Evolutionary conservation across 2,113 vertebrate genomes (phyloP).

Genomic region (Colaptes auratus): DNA sequence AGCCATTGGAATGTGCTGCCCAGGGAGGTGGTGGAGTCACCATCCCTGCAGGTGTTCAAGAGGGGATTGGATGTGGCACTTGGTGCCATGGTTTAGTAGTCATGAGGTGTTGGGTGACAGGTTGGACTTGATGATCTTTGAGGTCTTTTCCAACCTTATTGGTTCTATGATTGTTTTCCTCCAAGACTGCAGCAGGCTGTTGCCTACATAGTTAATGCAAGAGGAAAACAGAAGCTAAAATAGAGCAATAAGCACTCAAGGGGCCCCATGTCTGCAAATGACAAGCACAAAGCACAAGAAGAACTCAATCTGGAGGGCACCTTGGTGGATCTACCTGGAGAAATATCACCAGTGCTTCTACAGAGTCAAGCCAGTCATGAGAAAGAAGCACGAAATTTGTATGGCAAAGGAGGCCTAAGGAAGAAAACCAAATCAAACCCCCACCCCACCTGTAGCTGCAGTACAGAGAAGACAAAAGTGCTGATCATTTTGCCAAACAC

Average conservation of each 20-base stretch:
- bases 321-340: neutral
- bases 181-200: neutral
- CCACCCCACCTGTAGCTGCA: neutral
- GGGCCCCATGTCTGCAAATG: neutral
- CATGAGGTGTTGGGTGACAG: too few relatives aligned
- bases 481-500: neutral
- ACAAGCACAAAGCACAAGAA: neutral
- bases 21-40: too few relatives aligned
- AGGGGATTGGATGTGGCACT: too few relatives aligned
- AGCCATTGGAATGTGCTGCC: too few relatives aligned
- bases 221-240: neutral
- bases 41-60: too few relatives aligned
- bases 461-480: neutral
- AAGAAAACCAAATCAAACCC: neutral
- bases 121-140: too few relatives aligned
- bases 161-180: neutral
- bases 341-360: neutral
- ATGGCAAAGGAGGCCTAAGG: neutral
- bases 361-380: neutral
- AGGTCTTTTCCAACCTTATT: too few relatives aligned
- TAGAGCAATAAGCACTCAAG: neutral
- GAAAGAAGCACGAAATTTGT: neutral
- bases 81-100: too few relatives aligned
- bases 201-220: neutral
- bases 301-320: neutral